Conservation (phyloP, 2,888 invertebrate species). For the Taphrorychus bicolor region DNA sequence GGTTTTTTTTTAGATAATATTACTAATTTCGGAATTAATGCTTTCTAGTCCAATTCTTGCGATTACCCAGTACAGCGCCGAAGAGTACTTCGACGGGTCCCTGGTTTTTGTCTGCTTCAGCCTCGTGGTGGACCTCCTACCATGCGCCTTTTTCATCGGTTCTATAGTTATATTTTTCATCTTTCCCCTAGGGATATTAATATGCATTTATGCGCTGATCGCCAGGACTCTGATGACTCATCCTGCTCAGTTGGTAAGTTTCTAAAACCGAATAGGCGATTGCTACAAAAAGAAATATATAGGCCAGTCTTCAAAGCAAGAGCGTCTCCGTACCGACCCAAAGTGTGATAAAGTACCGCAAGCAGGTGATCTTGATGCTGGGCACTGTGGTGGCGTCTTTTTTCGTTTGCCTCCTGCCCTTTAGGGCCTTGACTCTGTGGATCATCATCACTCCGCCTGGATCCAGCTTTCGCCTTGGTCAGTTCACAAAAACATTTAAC, state of each 20-base stretch:
- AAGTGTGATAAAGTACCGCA: conserved; percentile 75
- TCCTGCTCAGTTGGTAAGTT: conserved; percentile 57
- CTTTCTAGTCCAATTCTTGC: conserved; percentile 83
- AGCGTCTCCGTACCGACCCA: conserved; percentile 53
- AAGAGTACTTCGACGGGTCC: conserved; percentile 75
- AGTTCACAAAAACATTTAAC: not conserved
- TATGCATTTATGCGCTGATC: conserved; percentile 84
- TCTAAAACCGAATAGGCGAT: not conserved
- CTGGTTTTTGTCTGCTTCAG: conserved; percentile 81
- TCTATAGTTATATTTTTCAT: conserved; percentile 86
- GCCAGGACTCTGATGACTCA: conserved; percentile 82
- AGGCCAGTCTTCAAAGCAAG: conserved; percentile 31
- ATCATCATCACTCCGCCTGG: conserved; percentile 80
- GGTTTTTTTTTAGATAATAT: too few species aligned
- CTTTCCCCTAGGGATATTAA: conserved; percentile 79
- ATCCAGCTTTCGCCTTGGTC: conserved; percentile 59
- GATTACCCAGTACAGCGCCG: conserved; percentile 78
- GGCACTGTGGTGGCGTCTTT: conserved; percentile 90
- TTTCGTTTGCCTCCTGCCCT: conserved; percentile 88
- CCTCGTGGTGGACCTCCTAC: conserved; percentile 79
- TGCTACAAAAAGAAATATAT: conserved; percentile 7
- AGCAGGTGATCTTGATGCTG: conserved; percentile 87
- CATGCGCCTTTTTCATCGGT: conserved; percentile 79
- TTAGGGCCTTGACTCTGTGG: conserved; percentile 87
- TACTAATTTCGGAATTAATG: too few species aligned